These are phyloP conservation scores for Solen grandis DNA, from an alignment of 1,140 invertebrate genomes.

Conservation along the genomic window DNA sequence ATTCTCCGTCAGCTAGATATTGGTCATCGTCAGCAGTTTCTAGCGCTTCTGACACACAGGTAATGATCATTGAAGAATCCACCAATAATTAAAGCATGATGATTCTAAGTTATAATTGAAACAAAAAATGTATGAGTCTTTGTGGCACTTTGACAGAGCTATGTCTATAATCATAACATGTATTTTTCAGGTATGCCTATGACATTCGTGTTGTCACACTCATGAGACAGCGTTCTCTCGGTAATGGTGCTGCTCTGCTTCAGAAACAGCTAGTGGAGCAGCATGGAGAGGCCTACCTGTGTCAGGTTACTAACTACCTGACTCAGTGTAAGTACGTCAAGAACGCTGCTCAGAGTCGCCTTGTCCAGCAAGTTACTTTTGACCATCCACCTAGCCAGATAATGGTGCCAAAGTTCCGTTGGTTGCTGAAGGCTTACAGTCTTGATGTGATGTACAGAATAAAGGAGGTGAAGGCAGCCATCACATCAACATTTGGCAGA, in stretches of 20 bases:
- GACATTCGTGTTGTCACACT: constrained; percentile 1
- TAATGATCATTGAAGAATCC: too few relatives aligned
- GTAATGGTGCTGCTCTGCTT: constrained; percentile 29
- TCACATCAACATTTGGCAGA: constrained; percentile 63
- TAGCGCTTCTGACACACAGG: constrained; percentile 13
- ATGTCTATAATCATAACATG: too few relatives aligned
- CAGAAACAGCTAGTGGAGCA: constrained; percentile 15
- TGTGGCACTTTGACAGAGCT: too few relatives aligned
- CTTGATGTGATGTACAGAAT: constrained; percentile 53
- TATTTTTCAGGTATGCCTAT: constrained; percentile 15
- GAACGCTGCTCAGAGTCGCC: not conserved
- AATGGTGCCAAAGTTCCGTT: constrained; percentile 29
- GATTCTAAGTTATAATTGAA: too few relatives aligned
- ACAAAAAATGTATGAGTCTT: too few relatives aligned
- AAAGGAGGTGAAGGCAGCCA: constrained; percentile 54
- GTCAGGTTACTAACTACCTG: constrained; percentile 10
- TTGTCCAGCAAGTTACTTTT: not conserved
- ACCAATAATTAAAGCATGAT: too few relatives aligned
- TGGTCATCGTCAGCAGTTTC: not conserved
- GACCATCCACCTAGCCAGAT: not conserved
- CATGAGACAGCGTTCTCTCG: constrained; percentile 10
- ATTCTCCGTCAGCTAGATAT: constrained; percentile 25
- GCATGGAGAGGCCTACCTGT: constrained; percentile 14
- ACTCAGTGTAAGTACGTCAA: constrained; percentile 18
- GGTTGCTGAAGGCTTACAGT: constrained; percentile 53